Evolutionary conservation across 2,888 invertebrate species (phyloP), one percentile per base, ranked within the genome.

Genomic region (Papilio protenor): DNA sequence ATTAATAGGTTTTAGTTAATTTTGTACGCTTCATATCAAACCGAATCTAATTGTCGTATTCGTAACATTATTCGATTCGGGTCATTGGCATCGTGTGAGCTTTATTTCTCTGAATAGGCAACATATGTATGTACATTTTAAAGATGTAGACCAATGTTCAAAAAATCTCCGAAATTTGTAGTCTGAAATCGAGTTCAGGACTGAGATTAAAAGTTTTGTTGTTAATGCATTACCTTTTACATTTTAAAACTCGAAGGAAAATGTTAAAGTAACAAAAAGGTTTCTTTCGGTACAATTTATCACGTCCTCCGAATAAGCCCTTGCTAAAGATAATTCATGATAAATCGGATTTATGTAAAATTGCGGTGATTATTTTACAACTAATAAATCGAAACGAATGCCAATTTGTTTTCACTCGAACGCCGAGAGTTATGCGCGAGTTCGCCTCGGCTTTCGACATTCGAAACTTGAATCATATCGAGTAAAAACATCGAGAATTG

Each of bases 311-410:
- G 66, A 69, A 76, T 73, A 59, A 69, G 33, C 76, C 82, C 82
- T 85, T 83, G 84, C 85, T 86, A 85, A 87, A 87, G 85, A 87
- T 88, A 87, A 88, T 83, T 87, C 84, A 85, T 82, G 86, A 88
- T 88, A 88, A 85, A 88, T 85, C 85, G 84, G 84, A 89, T 89
- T 90, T 89, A 89, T 85, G 84, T 80, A 83, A 84, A 86, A 87
- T 86, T 86, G 84, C 85, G 84, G 84, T 83, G 85, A 86, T 89
- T 87, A 88, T 87, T 88, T 87, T 85, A 81, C 85, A 82, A 85
- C 80, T 85, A 83, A 88, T 89, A 90, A 90, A 90, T 90, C 82
- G 80, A 78, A 79, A 80, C 77, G 83, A 85, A 85, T 83, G 85
- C 83, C 83, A 86, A 86, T 87, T 88, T 85, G 85, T 88, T 86